phyloP scores from a whole-genome alignment of 2,797 vertebrate genomes.

The Ctenosaura bakeri region DNA sequence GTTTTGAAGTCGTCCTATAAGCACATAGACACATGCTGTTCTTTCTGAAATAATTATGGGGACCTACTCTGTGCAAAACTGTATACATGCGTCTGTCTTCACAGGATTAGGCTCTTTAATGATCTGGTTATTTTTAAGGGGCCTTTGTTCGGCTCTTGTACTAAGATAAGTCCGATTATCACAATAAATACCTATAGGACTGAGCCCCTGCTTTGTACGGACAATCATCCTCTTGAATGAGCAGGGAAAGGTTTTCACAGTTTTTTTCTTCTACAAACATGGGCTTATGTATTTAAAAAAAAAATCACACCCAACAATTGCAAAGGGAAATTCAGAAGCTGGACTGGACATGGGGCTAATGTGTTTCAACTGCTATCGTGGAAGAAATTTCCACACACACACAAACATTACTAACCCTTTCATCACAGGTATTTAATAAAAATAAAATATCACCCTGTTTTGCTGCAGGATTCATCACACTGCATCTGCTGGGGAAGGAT shows the following conservation, averaged over 20 bases:
- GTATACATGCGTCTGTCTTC: background rate
- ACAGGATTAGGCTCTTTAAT: background rate
- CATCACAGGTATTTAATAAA: conserved; percentile 59
- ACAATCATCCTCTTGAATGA: background rate
- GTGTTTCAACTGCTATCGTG: conserved; percentile 61
- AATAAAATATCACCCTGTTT: conserved; percentile 71
- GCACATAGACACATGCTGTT: background rate
- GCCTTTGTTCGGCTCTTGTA: background rate
- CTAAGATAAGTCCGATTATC: background rate
- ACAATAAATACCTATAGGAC: conserved; percentile 7
- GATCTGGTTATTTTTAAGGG: background rate
- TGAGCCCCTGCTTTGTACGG: background rate
- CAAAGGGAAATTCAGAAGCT: background rate
- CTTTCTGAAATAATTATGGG: background rate
- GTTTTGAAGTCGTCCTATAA: conserved; percentile 42
- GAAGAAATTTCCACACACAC: conserved; percentile 64
- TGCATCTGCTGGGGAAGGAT: conserved; percentile 71
- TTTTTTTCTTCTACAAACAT: background rate
- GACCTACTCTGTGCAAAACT: background rate
- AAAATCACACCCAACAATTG: background rate
- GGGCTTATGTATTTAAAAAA: conserved; percentile 4
- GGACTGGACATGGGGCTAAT: conserved; percentile 3
- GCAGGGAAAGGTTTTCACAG: background rate
- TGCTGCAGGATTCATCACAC: conserved; percentile 70
- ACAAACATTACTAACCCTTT: conserved; percentile 69